Conservation (phyloP, 2,888 invertebrate genomes). For the Tenthredo mesomela region DNA sequence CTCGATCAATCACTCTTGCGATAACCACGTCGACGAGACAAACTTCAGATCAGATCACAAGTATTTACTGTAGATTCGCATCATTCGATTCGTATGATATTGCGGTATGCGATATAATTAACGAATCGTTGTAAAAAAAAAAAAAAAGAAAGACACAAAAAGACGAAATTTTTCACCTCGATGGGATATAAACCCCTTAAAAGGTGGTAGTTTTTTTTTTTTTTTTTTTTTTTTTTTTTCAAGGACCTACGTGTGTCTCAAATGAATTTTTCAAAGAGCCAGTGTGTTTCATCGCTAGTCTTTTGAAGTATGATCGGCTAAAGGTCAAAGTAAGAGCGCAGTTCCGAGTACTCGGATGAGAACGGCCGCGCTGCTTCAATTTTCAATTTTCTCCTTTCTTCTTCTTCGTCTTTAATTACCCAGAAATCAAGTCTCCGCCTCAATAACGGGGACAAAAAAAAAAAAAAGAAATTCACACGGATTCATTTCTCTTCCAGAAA, state of each 20-base stretch:
- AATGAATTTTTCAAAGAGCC: neutral
- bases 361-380: neutral
- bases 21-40: slow-evolving; percentile 11
- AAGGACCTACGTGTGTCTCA: neutral
- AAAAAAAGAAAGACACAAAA: neutral
- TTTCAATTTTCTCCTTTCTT: neutral
- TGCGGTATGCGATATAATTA: neutral
- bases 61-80: neutral
- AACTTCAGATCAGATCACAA: slow-evolving; percentile 6
- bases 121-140: neutral
- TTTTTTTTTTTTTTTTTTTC: neutral
- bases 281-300: neutral
- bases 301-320: neutral
- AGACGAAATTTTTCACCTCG: neutral
- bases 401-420: neutral
- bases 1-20: slow-evolving; percentile 7
- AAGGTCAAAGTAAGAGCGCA: slow-evolving; percentile 1
- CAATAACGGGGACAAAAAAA: neutral
- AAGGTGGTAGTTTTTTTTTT: neutral
- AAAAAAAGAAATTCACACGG: neutral
- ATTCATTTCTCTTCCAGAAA: neutral
- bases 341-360: neutral
- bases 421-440: no score
- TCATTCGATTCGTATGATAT: neutral
- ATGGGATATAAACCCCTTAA: neutral